Evolutionary conservation across 2,113 vertebrate species (phyloP).

Genomic region (Marmota monax): DNA sequence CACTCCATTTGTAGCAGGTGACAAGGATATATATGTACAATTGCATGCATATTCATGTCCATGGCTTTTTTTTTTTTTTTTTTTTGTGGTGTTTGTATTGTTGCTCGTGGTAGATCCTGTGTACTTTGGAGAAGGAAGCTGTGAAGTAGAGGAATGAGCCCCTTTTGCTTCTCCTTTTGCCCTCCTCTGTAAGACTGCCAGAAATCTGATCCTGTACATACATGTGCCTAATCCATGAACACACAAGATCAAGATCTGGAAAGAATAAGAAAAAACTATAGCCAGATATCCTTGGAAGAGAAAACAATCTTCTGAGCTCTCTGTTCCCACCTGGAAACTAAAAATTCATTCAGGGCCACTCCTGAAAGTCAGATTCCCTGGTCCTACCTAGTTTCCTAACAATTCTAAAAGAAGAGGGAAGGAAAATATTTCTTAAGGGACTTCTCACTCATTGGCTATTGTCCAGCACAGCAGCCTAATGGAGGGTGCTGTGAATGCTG

Average conservation of each 20-base stretch:
- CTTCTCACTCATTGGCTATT: background rate
- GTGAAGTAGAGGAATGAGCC: background rate
- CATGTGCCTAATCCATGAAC: background rate
- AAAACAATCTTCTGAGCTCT: background rate
- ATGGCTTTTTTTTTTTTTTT: background rate
- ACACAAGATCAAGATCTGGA: background rate
- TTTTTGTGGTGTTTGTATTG: background rate
- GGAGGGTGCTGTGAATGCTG: background rate
- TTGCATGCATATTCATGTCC: background rate
- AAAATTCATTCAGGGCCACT: background rate
- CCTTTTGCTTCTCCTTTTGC: background rate
- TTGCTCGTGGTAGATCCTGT: background rate
- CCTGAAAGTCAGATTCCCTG: background rate
- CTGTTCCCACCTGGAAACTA: constrained; percentile 37
- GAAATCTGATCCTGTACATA: background rate
- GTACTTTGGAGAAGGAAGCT: constrained; percentile 7
- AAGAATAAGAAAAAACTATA: background rate
- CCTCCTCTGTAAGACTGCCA: background rate
- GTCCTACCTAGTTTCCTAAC: background rate
- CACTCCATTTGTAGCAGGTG: background rate
- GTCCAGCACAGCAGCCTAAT: background rate
- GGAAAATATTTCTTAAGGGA: constrained; percentile 1
- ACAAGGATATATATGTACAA: rapidly evolving
- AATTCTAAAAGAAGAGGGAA: background rate
- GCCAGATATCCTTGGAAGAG: background rate